A percentile compares a stretch with the other conserved stretches of the same genome.
These are phyloP conservation scores for Dromas ardeola DNA, from an alignment of 2,113 vertebrate genomes.

Conservation along the genomic window DNA sequence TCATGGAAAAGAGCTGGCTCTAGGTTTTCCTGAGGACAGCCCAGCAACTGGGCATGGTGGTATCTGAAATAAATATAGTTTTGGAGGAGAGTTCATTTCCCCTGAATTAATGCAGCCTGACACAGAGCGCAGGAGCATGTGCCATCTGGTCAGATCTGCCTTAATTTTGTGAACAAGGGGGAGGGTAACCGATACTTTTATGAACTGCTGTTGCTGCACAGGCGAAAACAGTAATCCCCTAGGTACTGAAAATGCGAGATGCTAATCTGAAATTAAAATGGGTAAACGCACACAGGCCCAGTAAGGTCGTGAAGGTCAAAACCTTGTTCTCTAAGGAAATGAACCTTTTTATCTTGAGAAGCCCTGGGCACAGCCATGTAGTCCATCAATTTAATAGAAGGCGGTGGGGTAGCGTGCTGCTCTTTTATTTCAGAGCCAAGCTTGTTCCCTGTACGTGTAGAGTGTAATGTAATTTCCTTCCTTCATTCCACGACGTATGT, in stretches of 20 bases:
- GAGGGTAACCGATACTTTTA: constrained; percentile 64
- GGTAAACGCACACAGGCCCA: background rate
- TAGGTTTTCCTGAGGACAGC: constrained; percentile 58
- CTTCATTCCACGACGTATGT: background rate
- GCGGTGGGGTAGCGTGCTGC: background rate
- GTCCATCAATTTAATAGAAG: constrained; percentile 12
- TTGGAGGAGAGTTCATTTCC: constrained; percentile 56
- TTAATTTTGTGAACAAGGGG: constrained; percentile 66
- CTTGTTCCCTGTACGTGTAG: background rate
- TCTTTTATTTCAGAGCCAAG: background rate
- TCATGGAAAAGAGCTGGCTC: background rate
- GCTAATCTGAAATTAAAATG: constrained; percentile 68
- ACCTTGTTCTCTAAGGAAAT: constrained; percentile 41
- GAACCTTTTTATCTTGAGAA: constrained; percentile 33
- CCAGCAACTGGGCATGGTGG: constrained; percentile 30
- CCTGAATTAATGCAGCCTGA: constrained; percentile 67
- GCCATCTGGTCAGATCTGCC: constrained; percentile 62
- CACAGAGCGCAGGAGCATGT: constrained; percentile 41
- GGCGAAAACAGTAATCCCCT: constrained; percentile 6
- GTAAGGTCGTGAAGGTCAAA: constrained; percentile 20
- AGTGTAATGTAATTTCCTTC: background rate
- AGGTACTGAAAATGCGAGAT: constrained; percentile 29
- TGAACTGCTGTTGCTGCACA: constrained; percentile 27
- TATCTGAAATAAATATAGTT: constrained; percentile 67
- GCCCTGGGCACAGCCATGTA: background rate